These are phyloP conservation scores for Dicyrtomina minuta DNA, from an alignment of 2,888 invertebrate genomes.

Conservation along the genomic window DNA sequence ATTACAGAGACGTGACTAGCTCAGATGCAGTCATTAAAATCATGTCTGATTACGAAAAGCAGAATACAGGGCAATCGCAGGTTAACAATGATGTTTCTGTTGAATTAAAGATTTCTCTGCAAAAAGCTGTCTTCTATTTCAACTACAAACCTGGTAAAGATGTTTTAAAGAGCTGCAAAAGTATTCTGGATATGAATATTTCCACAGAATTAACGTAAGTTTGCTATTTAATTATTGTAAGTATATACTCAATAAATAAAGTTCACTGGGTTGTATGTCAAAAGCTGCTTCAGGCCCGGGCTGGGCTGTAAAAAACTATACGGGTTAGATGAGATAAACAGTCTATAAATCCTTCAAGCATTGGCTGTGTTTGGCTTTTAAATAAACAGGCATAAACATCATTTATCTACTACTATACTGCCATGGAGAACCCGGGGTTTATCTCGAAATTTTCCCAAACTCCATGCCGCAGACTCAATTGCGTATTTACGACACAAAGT, in stretches of 20 bases:
- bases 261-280: no score
- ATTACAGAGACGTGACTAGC: slow-evolving; percentile 40
- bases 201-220: slow-evolving; percentile 46
- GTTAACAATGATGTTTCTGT: background rate
- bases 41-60: slow-evolving; percentile 27
- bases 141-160: slow-evolving; percentile 29
- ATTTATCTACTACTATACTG: no score
- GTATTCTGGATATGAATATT: slow-evolving; percentile 43
- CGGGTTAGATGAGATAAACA: no score
- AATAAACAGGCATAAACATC: no score
- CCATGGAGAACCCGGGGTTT: no score
- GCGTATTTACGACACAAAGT: no score
- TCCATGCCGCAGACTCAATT: no score
- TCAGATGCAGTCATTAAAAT: slow-evolving; percentile 34
- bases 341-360: no score
- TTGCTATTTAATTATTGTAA: background rate
- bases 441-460: no score
- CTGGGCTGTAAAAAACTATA: no score
- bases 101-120: slow-evolving; percentile 12
- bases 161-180: slow-evolving; percentile 33
- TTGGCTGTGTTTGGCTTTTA: no score
- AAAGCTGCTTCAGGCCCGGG: no score
- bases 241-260: background rate
- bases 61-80: background rate
- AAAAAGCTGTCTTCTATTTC: slow-evolving; percentile 41